phyloP scores from a whole-genome alignment of 2,888 invertebrate genomes.

The Drosophila borealis region DNA sequence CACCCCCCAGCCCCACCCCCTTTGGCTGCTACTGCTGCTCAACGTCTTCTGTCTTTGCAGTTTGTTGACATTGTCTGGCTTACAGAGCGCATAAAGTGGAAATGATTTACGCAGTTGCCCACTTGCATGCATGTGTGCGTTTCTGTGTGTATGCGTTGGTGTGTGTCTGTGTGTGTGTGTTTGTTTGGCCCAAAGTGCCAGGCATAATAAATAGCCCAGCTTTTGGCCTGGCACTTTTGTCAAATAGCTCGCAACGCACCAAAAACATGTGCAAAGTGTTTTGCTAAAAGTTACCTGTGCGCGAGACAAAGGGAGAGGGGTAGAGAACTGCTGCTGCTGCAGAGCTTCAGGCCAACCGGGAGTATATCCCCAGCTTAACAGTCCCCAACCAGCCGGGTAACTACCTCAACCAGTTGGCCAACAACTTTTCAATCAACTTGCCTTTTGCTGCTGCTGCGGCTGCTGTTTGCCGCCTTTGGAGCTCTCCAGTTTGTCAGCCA shows the following conservation, averaged over 20 bases:
- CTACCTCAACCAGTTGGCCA: constrained; percentile 30
- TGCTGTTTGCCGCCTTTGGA: constrained; percentile 24
- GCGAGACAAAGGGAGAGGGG: constrained; percentile 1
- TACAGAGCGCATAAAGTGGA: constrained; percentile 77
- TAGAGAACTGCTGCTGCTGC: constrained; percentile 1
- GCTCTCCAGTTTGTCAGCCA: constrained; percentile 39
- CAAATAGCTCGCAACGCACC: constrained; percentile 61
- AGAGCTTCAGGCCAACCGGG: constrained; percentile 28
- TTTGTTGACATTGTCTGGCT: constrained; percentile 80
- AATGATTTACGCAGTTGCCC: constrained; percentile 77
- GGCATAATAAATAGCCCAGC: constrained; percentile 75
- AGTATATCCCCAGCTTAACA: constrained; percentile 11
- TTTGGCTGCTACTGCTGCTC: neutral
- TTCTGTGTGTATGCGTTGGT: constrained; percentile 2
- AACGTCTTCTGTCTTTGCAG: constrained; percentile 61
- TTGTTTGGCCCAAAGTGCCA: constrained; percentile 39
- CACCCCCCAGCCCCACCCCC: constrained; percentile 13
- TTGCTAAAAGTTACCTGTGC: constrained; percentile 61
- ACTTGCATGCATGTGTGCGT: constrained; percentile 38
- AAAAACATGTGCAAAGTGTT: constrained; percentile 67
- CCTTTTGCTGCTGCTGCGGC: constrained; percentile 31
- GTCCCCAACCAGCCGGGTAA: constrained; percentile 1
- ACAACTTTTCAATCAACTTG: constrained; percentile 70
- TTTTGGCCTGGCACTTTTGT: constrained; percentile 74
- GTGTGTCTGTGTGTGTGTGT: constrained; percentile 21